phyloP scores from a whole-genome alignment of 2,797 vertebrate genomes.

The Xenopus petersii region DNA sequence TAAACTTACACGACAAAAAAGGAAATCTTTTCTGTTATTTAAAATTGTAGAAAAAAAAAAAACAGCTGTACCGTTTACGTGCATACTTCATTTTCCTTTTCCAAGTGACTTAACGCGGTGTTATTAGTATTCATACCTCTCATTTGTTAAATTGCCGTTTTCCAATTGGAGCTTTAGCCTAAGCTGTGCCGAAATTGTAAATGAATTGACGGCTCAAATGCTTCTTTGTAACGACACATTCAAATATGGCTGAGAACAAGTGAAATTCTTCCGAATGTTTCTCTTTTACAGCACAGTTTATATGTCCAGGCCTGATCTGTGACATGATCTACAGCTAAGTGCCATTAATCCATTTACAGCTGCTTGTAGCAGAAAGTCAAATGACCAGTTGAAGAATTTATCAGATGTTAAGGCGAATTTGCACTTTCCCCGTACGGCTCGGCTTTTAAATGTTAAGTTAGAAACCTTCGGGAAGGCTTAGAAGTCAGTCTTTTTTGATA shows the following conservation, averaged over 20 bases:
- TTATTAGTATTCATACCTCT: conserved; percentile 57
- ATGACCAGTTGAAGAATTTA: conserved; percentile 54
- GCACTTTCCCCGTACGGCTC: conserved; percentile 47
- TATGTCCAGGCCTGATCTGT: conserved; percentile 54
- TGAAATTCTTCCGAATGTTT: conserved; percentile 52
- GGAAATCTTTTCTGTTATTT: too few relatives aligned
- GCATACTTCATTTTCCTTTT: conserved; percentile 23
- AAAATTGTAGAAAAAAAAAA: neutral
- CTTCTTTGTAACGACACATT: conserved; percentile 56
- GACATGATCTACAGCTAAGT: conserved; percentile 56
- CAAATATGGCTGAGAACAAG: conserved; percentile 56
- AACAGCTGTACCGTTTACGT: conserved; percentile 5
- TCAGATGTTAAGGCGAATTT: conserved; percentile 50
- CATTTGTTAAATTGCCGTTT: conserved; percentile 57
- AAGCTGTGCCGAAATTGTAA: conserved; percentile 53
- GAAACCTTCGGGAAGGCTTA: conserved; percentile 42
- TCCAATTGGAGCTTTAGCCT: conserved; percentile 54
- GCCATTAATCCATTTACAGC: conserved; percentile 61
- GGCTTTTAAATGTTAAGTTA: conserved; percentile 50
- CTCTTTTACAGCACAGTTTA: conserved; percentile 55
- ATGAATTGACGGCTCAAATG: conserved; percentile 60
- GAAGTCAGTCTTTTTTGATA: conserved; percentile 39
- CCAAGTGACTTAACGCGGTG: conserved; percentile 48
- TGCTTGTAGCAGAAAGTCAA: conserved; percentile 55
- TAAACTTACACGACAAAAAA: too few relatives aligned